A percentile compares a stretch with the other conserved stretches of the same genome.
phyloP scores from a whole-genome alignment of 2,797 vertebrate species.

The Adrianichthys oophorus region DNA sequence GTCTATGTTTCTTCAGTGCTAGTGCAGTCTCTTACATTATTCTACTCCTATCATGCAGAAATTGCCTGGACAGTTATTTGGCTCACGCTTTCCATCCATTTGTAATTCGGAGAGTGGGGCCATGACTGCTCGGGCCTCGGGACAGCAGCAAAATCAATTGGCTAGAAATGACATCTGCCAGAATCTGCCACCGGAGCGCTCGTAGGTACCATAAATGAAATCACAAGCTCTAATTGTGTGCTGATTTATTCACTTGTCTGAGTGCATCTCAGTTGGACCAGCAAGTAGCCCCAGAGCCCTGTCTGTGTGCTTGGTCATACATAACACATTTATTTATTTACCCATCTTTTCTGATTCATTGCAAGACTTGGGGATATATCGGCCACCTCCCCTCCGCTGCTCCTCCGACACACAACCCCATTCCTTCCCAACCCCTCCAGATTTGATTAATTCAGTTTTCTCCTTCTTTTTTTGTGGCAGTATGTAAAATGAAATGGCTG shows the following conservation, averaged over 20 bases:
- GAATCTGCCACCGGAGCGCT: constrained; percentile 72
- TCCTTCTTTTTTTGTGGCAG: constrained; percentile 26
- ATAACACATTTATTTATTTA: constrained; percentile 81
- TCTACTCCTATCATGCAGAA: constrained; percentile 73
- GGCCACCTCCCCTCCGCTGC: not conserved
- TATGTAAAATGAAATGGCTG: constrained; percentile 75
- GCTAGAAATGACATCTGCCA: constrained; percentile 86
- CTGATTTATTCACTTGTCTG: constrained; percentile 85
- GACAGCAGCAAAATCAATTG: constrained; percentile 84
- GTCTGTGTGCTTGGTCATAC: constrained; percentile 74
- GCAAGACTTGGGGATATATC: constrained; percentile 60
- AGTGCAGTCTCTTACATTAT: constrained; percentile 61
- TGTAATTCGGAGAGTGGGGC: constrained; percentile 75
- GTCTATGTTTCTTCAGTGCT: constrained; percentile 46
- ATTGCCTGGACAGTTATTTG: constrained; percentile 77
- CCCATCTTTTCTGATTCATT: constrained; percentile 67
- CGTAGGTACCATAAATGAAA: constrained; percentile 82
- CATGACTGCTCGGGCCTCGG: constrained; percentile 69
- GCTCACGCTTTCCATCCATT: constrained; percentile 73
- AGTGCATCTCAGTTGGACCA: constrained; percentile 64
- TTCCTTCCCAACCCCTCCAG: constrained; percentile 36
- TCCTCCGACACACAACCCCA: not conserved
- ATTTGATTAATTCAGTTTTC: constrained; percentile 73
- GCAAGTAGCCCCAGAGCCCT: constrained; percentile 67
- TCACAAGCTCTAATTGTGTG: constrained; percentile 80